Evolutionary conservation across 2,888 invertebrate genomes (phyloP), one percentile per base, ranked within the genome.

Genomic region (Cephus runcator): DNA sequence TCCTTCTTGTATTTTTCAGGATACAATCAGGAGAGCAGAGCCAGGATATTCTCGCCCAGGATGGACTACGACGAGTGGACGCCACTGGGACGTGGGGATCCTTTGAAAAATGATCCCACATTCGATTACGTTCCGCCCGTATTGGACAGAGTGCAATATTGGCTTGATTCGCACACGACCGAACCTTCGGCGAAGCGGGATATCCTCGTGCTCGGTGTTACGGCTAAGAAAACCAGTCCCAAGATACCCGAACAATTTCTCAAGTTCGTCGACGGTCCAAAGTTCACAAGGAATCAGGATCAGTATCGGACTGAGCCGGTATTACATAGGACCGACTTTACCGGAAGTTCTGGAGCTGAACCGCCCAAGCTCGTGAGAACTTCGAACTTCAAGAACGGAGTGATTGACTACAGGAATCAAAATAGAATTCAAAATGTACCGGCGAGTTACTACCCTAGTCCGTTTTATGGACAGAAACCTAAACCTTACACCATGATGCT

Each of bases 61-160:
- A 94, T 96, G 94, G 96, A 96, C 89, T 96, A 96, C 90, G 96
- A 96, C 86, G 96, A 96, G 91, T 97, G 96, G 97, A 96, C 95
- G 82, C 97, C 97, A 0, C 93, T 97, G 73, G 97, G 96, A 9
- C 94, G 95, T 78, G 96, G 96, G 0, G 96, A 97, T 90, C 96
- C 96, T 0, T 89, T 97, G 73, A 96, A 96, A 86, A 96, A 96
- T 88, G 96, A 97, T 88, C 97, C 97, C 12, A 97, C 97, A 1
- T 96, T 95, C 89, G 96, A 96, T 89, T 97, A 97, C 89, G 96
- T 96, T 78, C 97, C 97, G 0, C 97, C 97, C 1, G 95, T 96
- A 3, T 91, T 96, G 69, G 96, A 96, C 82, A 92, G 95, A 68
- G 97, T 97, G 4, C 95, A 95, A 85, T 97, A 96, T 88, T 97